A percentile compares a stretch with the other conserved stretches of the same genome.
These are phyloP conservation scores for Fulica atra DNA, from an alignment of 2,113 vertebrate species.

Conservation along the genomic window DNA sequence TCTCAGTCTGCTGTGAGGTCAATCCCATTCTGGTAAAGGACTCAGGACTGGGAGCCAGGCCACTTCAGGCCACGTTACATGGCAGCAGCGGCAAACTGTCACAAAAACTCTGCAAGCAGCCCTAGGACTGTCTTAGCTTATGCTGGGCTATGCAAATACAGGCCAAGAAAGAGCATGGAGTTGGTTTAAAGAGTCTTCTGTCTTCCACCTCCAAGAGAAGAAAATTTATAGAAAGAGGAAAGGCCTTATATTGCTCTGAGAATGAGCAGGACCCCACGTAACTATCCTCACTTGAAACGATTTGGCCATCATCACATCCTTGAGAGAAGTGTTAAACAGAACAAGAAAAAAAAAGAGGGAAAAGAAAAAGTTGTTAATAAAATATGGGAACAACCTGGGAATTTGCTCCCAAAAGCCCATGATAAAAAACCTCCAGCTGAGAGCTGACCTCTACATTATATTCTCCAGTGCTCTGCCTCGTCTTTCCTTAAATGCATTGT, in stretches of 20 bases:
- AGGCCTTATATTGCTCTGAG: neutral
- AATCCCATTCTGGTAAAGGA: neutral
- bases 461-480: neutral
- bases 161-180: neutral
- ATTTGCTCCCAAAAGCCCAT: neutral
- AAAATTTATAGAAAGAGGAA: neutral
- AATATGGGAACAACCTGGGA: neutral
- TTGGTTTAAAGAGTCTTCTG: neutral
- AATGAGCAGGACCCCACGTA: neutral
- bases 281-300: neutral
- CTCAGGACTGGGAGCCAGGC: neutral
- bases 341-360: neutral
- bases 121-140: neutral
- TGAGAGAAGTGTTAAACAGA: neutral
- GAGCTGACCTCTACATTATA: neutral
- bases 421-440: neutral
- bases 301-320: neutral
- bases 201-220: neutral
- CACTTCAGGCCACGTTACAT: accelerated
- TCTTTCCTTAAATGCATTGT: neutral
- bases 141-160: neutral
- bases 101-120: neutral
- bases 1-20: neutral
- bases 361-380: conserved; percentile 12
- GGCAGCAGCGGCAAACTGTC: neutral